A percentile compares a stretch with the other conserved stretches of the same genome.
phyloP scores from a whole-genome alignment of 2,888 invertebrate species.

The Euzetes globulus region DNA sequence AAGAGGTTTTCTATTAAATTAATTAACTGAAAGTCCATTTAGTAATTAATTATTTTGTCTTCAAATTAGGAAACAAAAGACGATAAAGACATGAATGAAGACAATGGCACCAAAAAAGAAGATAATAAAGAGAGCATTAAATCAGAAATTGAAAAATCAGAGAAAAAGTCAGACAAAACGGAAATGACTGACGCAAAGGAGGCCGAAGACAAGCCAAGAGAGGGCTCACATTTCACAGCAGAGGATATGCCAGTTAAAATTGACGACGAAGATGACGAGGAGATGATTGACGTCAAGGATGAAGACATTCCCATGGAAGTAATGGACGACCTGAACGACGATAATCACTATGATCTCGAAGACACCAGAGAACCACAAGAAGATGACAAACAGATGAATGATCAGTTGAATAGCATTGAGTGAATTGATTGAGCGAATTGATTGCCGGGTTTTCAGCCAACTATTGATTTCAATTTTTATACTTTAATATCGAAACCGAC shows the following conservation, averaged over 20 bases:
- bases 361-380: slow-evolving; percentile 5
- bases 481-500: too few relatives aligned
- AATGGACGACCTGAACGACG: not conserved
- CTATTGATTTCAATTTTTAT: not conserved
- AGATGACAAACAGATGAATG: slow-evolving; percentile 15
- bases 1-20: not conserved
- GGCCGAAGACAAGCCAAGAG: not conserved
- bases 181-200: not conserved
- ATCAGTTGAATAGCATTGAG: slow-evolving; percentile 21
- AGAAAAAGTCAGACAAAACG: not conserved
- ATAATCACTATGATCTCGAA: slow-evolving; percentile 1
- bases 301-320: slow-evolving; percentile 17
- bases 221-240: slow-evolving; percentile 13
- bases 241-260: slow-evolving; percentile 17
- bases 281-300: slow-evolving; percentile 15
- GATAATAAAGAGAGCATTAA: not conserved
- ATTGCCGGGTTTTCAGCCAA: not conserved
- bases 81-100: not conserved
- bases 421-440: not conserved
- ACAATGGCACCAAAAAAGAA: not conserved
- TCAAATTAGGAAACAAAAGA: not conserved
- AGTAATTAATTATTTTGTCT: not conserved
- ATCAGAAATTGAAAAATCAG: not conserved
- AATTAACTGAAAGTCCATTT: not conserved
- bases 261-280: slow-evolving; percentile 18